These are phyloP conservation scores for Pissodes strobi DNA, from an alignment of 1,140 invertebrate genomes.

Conservation along the genomic window DNA sequence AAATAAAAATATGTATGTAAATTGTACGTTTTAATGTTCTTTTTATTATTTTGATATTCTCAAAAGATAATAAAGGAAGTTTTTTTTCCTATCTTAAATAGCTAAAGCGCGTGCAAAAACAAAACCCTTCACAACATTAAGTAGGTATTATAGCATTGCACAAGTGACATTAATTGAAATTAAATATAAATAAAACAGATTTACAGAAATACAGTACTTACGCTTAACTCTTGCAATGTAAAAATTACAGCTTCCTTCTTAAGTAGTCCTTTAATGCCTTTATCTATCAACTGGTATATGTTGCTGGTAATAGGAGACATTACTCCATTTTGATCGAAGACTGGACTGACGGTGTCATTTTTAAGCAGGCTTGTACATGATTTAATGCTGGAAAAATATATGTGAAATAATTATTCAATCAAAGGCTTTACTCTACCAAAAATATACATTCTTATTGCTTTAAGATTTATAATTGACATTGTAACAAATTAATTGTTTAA, in stretches of 20 bases:
- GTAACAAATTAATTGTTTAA: no score
- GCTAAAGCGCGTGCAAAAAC: no score
- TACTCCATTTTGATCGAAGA: conserved; percentile 61
- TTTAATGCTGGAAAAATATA: conserved; percentile 59
- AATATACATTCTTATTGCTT: neutral
- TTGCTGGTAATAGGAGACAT: conserved; percentile 59
- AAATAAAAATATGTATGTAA: no score
- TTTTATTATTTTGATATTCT: no score
- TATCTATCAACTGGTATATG: conserved; percentile 68
- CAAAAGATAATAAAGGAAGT: no score
- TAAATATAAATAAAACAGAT: no score
- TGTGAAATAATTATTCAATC: neutral
- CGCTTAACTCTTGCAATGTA: conserved; percentile 69
- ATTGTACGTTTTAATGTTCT: no score
- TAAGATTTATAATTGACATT: neutral
- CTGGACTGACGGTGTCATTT: conserved; percentile 60
- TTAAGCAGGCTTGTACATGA: conserved; percentile 59
- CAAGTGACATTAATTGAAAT: no score
- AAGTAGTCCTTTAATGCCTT: conserved; percentile 68
- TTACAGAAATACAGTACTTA: no score
- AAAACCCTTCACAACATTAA: no score
- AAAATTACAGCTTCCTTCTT: conserved; percentile 73
- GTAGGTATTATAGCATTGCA: no score
- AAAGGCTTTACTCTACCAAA: neutral
- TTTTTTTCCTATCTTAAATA: no score